phyloP scores from a whole-genome alignment of 2,888 invertebrate genomes.

The Clunio marinus region DNA sequence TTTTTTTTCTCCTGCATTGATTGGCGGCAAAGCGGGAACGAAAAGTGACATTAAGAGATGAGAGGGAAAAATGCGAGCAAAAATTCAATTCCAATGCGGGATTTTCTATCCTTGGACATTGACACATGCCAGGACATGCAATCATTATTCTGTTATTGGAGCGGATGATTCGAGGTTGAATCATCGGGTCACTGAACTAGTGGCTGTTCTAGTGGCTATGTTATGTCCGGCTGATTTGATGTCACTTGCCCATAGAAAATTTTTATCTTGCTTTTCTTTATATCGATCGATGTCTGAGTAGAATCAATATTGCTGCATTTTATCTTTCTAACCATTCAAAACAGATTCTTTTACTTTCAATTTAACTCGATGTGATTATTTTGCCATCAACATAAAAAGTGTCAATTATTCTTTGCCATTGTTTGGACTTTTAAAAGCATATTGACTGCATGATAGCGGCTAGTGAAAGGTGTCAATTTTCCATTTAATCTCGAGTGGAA shows the following conservation, averaged over 20 bases:
- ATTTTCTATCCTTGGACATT: slow-evolving; percentile 29
- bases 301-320: background rate
- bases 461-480: slow-evolving; percentile 8
- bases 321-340: background rate
- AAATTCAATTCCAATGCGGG: background rate
- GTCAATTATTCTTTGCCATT: slow-evolving; percentile 3
- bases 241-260: no score
- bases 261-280: no score
- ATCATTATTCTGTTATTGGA: background rate
- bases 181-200: background rate
- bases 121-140: slow-evolving; percentile 36
- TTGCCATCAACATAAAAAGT: slow-evolving; percentile 24
- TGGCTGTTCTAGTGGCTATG: background rate
- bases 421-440: background rate
- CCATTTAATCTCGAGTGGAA: background rate
- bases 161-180: background rate
- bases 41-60: no score
- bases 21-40: background rate
- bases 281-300: background rate
- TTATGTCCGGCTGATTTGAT: background rate
- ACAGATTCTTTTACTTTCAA: background rate
- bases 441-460: no score
- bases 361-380: background rate
- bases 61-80: no score
- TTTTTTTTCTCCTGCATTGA: slow-evolving; percentile 1